Evolutionary conservation across 2,113 vertebrate species (phyloP).

Genomic region (Chaetura pelagica): DNA sequence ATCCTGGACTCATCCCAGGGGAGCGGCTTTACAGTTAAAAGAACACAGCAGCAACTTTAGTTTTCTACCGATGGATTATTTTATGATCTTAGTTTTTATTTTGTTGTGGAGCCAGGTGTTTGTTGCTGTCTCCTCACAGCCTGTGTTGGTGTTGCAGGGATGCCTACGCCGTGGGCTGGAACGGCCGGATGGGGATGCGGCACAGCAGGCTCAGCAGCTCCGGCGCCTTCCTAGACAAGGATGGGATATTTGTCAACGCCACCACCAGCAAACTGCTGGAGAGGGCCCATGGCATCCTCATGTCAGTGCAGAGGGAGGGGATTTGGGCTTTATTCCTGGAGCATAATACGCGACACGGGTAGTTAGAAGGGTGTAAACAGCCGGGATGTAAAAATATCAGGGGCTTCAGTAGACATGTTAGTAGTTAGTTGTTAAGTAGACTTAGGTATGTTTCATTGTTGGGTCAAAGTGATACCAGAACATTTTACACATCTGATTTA

Average conservation of each 20-base stretch:
- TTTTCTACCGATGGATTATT: not conserved
- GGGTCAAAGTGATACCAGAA: not conserved
- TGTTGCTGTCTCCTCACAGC: not conserved
- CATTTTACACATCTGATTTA: not conserved
- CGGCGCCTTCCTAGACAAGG: slow-evolving; percentile 84
- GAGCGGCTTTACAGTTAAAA: rapidly evolving
- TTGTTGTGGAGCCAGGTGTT: rapidly evolving
- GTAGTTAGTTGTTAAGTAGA: too few relatives aligned
- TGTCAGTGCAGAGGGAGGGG: slow-evolving; percentile 83
- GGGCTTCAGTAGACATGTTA: not conserved
- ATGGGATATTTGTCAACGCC: slow-evolving; percentile 90
- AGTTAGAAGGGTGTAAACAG: not conserved
- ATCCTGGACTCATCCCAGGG: not conserved
- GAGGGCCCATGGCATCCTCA: slow-evolving; percentile 96
- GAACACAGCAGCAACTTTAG: not conserved
- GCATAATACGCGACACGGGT: not conserved
- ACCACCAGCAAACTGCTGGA: slow-evolving; percentile 95
- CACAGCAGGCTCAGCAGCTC: slow-evolving; percentile 77
- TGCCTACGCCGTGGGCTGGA: slow-evolving; percentile 83
- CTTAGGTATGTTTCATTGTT: not conserved
- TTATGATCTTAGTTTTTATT: not conserved
- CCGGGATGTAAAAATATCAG: not conserved
- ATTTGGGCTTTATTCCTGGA: not conserved
- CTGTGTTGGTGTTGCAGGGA: slow-evolving; percentile 67
- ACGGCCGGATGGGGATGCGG: slow-evolving; percentile 80